These are phyloP conservation scores for Bergia sp. DNA, from an alignment of 92 coral and sea anemone species.

Conservation along the genomic window DNA sequence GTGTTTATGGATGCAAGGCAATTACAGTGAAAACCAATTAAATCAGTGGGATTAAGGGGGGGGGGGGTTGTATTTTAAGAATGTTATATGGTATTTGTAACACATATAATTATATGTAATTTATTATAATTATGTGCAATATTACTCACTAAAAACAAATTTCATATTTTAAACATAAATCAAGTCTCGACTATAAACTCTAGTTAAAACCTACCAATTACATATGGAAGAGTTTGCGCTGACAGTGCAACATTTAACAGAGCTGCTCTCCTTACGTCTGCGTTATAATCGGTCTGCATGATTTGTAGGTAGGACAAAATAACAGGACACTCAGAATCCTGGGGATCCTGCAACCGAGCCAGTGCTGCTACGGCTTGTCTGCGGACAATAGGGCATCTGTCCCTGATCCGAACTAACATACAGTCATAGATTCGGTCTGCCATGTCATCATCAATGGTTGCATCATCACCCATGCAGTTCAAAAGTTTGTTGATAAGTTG, in stretches of 20 bases:
- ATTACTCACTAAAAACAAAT: no score
- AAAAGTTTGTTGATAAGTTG: constrained; percentile 88
- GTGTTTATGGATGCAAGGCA: no score
- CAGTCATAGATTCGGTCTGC: constrained; percentile 83
- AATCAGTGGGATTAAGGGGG: no score
- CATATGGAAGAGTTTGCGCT: constrained; percentile 65
- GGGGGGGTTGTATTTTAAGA: no score
- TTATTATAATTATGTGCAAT: no score
- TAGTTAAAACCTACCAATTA: constrained; percentile 69
- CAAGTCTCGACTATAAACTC: background rate
- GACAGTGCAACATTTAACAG: constrained; percentile 76
- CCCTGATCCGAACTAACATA: constrained; percentile 85
- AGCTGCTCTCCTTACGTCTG: constrained; percentile 87
- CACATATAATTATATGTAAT: no score
- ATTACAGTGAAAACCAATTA: no score
- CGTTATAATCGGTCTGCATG: constrained; percentile 79
- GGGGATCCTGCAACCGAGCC: constrained; percentile 90
- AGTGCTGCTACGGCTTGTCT: constrained; percentile 89
- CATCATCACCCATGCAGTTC: constrained; percentile 85
- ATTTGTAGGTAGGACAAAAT: constrained; percentile 65
- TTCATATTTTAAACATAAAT: background rate
- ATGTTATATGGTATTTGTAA: no score
- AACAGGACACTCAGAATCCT: constrained; percentile 82
- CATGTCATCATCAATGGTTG: constrained; percentile 87
- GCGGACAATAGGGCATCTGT: constrained; percentile 84